These are phyloP conservation scores for Allacma fusca DNA, from an alignment of 2,888 invertebrate genomes.

Conservation along the genomic window DNA sequence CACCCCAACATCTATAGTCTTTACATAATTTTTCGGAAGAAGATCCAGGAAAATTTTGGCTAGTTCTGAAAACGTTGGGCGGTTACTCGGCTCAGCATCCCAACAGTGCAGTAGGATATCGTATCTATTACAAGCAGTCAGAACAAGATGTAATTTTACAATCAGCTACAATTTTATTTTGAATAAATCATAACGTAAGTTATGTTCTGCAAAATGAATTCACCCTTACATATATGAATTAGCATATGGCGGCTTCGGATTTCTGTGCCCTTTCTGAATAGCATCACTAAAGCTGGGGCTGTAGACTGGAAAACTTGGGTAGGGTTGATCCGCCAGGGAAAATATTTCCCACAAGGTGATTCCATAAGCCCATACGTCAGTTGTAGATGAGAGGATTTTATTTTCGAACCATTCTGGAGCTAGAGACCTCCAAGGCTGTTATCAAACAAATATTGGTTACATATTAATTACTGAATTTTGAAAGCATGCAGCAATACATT, in stretches of 20 bases:
- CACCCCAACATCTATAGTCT: not conserved
- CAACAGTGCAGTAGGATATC: constrained; percentile 86
- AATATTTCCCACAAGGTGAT: constrained; percentile 96
- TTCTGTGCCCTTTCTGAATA: constrained; percentile 81
- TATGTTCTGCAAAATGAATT: no score
- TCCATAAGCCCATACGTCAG: constrained; percentile 96
- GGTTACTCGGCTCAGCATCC: constrained; percentile 76
- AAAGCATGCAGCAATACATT: no score
- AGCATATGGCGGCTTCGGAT: constrained; percentile 77
- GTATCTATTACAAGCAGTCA: constrained; percentile 66
- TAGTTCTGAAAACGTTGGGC: constrained; percentile 69
- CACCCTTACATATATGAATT: constrained; percentile 73
- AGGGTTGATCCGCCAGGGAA: constrained; percentile 85
- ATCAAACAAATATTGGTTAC: no score
- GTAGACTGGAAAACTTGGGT: constrained; percentile 80
- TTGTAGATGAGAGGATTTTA: constrained; percentile 63
- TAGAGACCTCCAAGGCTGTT: constrained; percentile 26
- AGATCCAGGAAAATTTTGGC: not conserved
- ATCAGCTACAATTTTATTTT: no score
- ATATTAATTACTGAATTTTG: no score
- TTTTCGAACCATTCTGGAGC: constrained; percentile 19
- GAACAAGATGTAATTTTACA: no score
- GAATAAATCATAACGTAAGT: no score
- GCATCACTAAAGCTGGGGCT: constrained; percentile 79
- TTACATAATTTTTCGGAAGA: not conserved